These are phyloP conservation scores for Rhyacophila evoluta DNA, from an alignment of 2,888 invertebrate species.

Conservation along the genomic window DNA sequence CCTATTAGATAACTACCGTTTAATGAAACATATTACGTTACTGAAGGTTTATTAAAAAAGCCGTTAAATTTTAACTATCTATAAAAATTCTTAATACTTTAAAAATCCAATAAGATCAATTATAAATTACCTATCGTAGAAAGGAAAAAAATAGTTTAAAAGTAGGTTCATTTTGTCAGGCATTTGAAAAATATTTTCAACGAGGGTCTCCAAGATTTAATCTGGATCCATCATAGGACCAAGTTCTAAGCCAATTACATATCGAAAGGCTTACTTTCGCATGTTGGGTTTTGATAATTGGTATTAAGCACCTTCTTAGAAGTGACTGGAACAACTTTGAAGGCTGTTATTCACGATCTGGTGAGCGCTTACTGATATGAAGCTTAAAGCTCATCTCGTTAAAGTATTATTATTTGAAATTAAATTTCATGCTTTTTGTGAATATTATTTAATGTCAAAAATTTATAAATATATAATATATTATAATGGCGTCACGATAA, in stretches of 20 bases:
- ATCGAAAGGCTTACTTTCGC: background rate
- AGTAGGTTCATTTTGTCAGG: background rate
- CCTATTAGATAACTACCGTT: no score
- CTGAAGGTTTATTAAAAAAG: no score
- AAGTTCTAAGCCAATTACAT: constrained; percentile 2
- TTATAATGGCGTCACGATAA: no score
- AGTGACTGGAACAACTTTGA: background rate
- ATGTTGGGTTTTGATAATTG: constrained; percentile 10
- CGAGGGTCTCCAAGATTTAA: background rate
- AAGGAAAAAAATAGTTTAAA: no score
- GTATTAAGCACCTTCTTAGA: constrained; percentile 15
- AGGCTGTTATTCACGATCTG: background rate
- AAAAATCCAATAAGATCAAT: no score
- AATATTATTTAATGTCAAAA: no score
- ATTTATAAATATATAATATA: no score
- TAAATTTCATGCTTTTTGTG: background rate
- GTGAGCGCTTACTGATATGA: constrained; percentile 9
- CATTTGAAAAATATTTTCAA: background rate
- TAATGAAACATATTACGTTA: no score
- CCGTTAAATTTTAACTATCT: no score
- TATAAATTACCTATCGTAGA: no score
- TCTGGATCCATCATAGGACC: background rate
- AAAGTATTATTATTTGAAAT: background rate
- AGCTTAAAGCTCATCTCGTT: background rate
- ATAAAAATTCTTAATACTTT: no score